Evolutionary conservation across 2,888 invertebrate genomes (phyloP).

Genomic region (Coenonympha arcania): DNA sequence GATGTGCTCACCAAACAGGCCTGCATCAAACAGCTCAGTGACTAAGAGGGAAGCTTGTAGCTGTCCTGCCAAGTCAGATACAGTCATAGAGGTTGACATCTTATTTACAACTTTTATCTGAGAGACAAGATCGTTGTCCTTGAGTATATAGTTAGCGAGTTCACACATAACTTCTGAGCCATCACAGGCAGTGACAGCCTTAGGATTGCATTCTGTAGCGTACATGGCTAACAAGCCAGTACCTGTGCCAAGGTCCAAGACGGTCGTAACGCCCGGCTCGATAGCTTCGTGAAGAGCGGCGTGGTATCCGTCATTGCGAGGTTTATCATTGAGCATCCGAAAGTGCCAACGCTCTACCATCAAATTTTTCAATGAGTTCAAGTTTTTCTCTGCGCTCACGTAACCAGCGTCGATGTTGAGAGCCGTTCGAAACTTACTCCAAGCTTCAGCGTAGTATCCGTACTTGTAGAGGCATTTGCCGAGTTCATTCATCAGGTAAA

Average conservation of each 20-base stretch:
- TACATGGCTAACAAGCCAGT: slow-evolving; percentile 83
- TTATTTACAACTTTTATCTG: slow-evolving; percentile 70
- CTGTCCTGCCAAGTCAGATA: slow-evolving; percentile 69
- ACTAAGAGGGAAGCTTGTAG: slow-evolving; percentile 77
- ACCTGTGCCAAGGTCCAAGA: slow-evolving; percentile 85
- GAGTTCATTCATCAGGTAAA: slow-evolving; percentile 50
- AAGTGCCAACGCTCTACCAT: slow-evolving; percentile 87
- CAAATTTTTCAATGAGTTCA: slow-evolving; percentile 79
- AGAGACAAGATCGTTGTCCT: slow-evolving; percentile 44
- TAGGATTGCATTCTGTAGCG: slow-evolving; percentile 72
- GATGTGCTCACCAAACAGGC: slow-evolving; percentile 83
- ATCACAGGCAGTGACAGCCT: slow-evolving; percentile 79
- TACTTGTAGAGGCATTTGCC: slow-evolving; percentile 66
- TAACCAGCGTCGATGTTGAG: slow-evolving; percentile 63
- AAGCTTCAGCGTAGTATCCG: slow-evolving; percentile 72
- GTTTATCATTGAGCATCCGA: slow-evolving; percentile 84
- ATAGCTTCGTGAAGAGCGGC: slow-evolving; percentile 76
- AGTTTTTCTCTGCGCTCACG: slow-evolving; percentile 77
- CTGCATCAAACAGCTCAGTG: slow-evolving; percentile 87
- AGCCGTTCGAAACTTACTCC: slow-evolving; percentile 72
- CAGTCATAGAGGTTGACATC: slow-evolving; percentile 73
- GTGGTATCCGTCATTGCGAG: slow-evolving; percentile 78
- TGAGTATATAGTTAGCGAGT: slow-evolving; percentile 65
- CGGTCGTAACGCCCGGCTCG: slow-evolving; percentile 55
- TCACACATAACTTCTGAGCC: slow-evolving; percentile 76